Conservation (phyloP, 2,113 vertebrate genomes). For the Heterocephalus glaber region DNA sequence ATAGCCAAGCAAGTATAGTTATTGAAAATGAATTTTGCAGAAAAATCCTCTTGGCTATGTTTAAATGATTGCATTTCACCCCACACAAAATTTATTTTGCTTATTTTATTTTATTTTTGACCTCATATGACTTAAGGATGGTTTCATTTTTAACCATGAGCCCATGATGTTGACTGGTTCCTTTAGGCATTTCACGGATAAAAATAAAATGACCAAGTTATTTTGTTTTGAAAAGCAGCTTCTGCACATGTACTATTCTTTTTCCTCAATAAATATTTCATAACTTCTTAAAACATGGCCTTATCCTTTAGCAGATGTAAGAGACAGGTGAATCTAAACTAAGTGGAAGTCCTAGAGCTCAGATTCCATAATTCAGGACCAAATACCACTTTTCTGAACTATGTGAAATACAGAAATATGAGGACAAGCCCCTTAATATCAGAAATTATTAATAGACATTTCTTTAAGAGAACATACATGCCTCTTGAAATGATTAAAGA, state of each 20-base stretch:
- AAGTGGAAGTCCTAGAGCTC: background rate
- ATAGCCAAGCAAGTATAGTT: background rate
- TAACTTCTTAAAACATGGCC: conserved; percentile 4
- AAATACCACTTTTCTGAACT: conserved; percentile 9
- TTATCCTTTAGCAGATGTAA: background rate
- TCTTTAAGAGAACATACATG: background rate
- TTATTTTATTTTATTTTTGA: conserved; percentile 51
- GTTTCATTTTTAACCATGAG: conserved; percentile 63
- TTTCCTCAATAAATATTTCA: conserved; percentile 67
- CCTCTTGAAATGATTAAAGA: background rate
- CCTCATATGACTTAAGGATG: conserved; percentile 37
- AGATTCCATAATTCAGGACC: background rate
- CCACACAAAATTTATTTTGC: background rate
- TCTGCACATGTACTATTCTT: conserved; percentile 30
- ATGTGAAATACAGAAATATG: background rate
- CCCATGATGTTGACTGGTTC: conserved; percentile 31
- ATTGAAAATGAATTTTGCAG: conserved; percentile 55
- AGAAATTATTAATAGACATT: background rate
- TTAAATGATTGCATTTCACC: conserved; percentile 36
- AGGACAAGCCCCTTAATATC: background rate
- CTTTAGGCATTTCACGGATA: conserved; percentile 61
- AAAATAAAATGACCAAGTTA: conserved; percentile 71
- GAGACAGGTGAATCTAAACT: conserved; percentile 9
- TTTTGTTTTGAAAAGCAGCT: conserved; percentile 67
- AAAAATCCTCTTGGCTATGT: conserved; percentile 42